phyloP scores from a whole-genome alignment of 2,888 invertebrate species.

The Melinaea marsaeus region DNA sequence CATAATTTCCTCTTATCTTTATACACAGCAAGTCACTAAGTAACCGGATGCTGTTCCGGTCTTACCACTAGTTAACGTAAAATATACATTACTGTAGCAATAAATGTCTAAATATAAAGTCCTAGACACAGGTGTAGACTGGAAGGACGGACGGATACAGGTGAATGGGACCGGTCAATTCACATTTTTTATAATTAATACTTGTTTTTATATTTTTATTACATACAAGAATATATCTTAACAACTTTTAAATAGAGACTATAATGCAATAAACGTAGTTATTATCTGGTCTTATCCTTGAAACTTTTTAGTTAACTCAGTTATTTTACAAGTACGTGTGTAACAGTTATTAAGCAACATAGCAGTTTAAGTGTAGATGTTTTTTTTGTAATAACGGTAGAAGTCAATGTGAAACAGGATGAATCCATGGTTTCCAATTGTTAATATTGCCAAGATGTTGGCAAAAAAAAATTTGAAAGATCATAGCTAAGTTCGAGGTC shows the following conservation, averaged over 20 bases:
- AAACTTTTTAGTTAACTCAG: background rate
- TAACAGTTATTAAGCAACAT: conserved; percentile 3
- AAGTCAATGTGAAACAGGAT: too few species aligned
- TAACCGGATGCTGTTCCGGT: background rate
- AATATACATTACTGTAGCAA: background rate
- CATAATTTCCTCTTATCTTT: too few species aligned
- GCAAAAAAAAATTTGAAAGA: too few species aligned
- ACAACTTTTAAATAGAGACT: background rate
- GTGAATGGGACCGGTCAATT: conserved; percentile 32
- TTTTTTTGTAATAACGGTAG: background rate
- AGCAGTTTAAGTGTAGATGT: background rate
- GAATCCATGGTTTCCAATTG: too few species aligned
- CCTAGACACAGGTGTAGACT: conserved; percentile 33
- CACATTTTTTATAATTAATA: background rate
- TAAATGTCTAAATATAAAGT: conserved; percentile 1
- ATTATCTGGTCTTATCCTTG: conserved; percentile 4
- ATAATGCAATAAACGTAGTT: background rate
- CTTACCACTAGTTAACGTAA: background rate
- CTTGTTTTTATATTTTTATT: background rate
- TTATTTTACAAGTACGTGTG: background rate
- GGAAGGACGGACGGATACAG: conserved; percentile 34
- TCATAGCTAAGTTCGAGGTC: too few species aligned
- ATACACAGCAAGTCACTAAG: background rate
- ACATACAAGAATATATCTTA: background rate
- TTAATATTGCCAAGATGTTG: too few species aligned